Base-by-base conservation (phyloP, 1,140 invertebrate genomes). In the Heliconius melpomene region DNA sequence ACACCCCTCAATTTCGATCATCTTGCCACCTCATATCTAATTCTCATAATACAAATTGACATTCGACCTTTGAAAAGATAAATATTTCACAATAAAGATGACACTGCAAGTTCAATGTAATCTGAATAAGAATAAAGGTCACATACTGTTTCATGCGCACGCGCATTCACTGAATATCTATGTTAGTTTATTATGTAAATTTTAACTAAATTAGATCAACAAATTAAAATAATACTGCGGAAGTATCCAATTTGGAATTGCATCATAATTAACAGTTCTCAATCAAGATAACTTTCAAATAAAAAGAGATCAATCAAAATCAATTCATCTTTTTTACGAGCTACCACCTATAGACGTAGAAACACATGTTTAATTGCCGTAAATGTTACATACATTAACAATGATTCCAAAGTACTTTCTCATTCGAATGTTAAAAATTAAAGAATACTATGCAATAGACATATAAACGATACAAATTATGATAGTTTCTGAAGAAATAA, bases 21-120 rank as follows among this genome's bases (percentile, higher is more conserved):
- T 84, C 80, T 90, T 91, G 84, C 87, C 91, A 91, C 82, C 29
- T 26, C 38, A 73, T 74, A 74, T 85, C 91, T 93, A 93, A 92
- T 91, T 90, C 80, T 85, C 74, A 75, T 87, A 84, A 89, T 66
- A 29, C 26, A 66, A 66, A 66, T 66, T 66, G 26, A 66, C 26
- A 66, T 66, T 29, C 11, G 60, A 66, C 60, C 60, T 66, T 66
- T 18, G n/a, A 23, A 3, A 3, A 7, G 2, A 9, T 26, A 60
- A 60, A 60, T 23, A 60, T 60, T 60, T 60, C n/a, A 26, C 54
- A 60, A 60, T 60, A 60, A 60, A 60, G 54, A 60, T 23, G 54
- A 60, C 54, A 60, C n/a, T 75, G 81, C 87, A 88, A 88, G 89
- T 90, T 90, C 86, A 90, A 87, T 87, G 83, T 81, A 82, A 79